Evolutionary conservation across 1,140 invertebrate species (phyloP), one percentile per base, ranked within the genome.

Genomic region (Samia ricini): DNA sequence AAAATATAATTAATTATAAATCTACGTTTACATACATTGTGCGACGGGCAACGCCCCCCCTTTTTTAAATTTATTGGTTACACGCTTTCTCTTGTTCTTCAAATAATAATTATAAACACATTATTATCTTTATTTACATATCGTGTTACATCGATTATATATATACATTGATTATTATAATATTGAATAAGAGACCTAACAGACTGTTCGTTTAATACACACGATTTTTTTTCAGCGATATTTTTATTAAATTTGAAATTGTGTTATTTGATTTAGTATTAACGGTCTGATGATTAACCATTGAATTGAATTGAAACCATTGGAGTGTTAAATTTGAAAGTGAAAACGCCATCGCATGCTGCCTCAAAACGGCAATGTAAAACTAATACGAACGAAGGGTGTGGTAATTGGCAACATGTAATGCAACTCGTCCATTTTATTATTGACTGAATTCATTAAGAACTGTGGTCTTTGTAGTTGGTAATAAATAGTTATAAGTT

Each of bases 1-100:
- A 89, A 89, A 89, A 89, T 89, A 89, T 88, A 88, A 36, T 55
- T 85, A 88, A 83, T n/a, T n/a, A n/a, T n/a, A n/a, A 86, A 80
- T 86, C 79, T 89, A 89, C 79, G 65, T 66, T n/a, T n/a, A n/a
- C n/a, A n/a, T 42, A 42, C 33, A 15, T 71, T 76, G 79, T 79
- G 81, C 50, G 50, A 52, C 21, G 50, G 8, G 20, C 51, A 23
- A 8, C 51, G 51, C 51, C 20, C 20, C n/a, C 49, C n/a, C 49
- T 15, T 21, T 20, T 52, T 52, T 22, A 4, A 52, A 21, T 22
- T 22, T 21, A 8, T 15, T 52, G 51, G 51, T 52, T 52, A 52
- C 51, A 52, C n/a, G n/a, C n/a, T n/a, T 8, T 52, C n/a, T 42
- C 33, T 42, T 42, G 33, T 12, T 15, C 33, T 48, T 65, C 12